Percentiles rank a stretch among this genome's conserved stretches.
Evolutionary conservation across 2,113 vertebrate species (phyloP).

Genomic region (Tetrao urogallus): DNA sequence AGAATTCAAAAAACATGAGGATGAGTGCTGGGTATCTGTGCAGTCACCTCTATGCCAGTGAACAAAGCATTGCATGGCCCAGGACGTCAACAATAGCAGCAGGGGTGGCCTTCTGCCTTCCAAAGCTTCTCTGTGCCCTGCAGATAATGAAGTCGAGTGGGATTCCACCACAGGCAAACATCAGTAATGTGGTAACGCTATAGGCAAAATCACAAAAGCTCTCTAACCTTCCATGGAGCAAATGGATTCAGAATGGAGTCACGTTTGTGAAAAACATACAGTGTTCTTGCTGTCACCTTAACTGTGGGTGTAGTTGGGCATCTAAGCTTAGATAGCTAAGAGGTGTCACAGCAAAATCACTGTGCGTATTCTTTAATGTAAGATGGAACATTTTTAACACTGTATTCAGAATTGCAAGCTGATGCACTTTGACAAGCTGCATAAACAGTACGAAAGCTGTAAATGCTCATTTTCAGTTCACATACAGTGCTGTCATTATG

Average conservation of each 20-base stretch:
- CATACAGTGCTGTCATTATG: fast-evolving
- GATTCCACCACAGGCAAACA: neutral
- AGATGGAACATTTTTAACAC: neutral
- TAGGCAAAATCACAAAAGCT: neutral
- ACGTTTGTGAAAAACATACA: neutral
- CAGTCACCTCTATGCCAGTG: neutral
- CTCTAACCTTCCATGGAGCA: neutral
- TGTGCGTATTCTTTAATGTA: neutral
- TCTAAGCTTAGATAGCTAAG: neutral
- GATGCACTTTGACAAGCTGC: neutral
- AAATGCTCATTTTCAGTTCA: neutral
- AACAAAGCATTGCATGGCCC: neutral
- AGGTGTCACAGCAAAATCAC: neutral
- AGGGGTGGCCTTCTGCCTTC: neutral
- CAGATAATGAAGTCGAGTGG: neutral
- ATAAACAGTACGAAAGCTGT: neutral
- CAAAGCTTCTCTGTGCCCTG: neutral
- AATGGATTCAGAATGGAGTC: neutral
- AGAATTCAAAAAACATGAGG: neutral
- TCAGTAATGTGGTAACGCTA: neutral
- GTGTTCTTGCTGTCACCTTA: neutral
- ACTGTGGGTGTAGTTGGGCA: neutral
- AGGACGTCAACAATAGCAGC: neutral
- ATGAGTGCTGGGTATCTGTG: neutral
- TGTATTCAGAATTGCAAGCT: neutral